These are phyloP conservation scores for Petrocephalus microphthalmus DNA, from an alignment of 2,113 vertebrate species.

Conservation along the genomic window DNA sequence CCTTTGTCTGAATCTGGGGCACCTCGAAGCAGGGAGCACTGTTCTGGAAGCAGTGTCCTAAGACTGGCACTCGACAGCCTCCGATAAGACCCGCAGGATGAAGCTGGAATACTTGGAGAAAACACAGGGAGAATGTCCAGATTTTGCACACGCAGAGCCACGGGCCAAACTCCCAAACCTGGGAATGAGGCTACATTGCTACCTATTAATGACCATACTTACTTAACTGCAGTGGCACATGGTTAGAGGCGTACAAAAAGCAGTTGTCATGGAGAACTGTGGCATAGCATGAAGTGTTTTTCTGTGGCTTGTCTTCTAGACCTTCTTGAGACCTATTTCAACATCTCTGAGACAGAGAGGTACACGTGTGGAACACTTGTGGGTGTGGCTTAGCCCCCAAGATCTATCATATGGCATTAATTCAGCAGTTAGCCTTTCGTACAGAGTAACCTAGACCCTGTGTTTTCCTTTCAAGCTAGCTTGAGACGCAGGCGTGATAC, in stretches of 20 bases:
- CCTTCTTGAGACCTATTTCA: neutral
- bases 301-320: neutral
- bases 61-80: neutral
- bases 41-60: neutral
- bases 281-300: neutral
- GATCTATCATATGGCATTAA: neutral
- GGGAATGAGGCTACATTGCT: neutral
- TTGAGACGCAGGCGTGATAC: neutral
- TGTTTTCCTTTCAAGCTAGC: neutral
- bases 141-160: no score
- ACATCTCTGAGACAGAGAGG: neutral
- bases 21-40: neutral
- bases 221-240: neutral
- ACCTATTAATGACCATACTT: neutral
- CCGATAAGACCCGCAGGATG: neutral
- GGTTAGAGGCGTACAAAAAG: neutral
- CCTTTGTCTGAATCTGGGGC: neutral
- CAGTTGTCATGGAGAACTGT: neutral
- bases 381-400: neutral
- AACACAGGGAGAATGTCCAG: neutral
- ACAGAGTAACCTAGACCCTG: neutral
- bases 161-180: neutral
- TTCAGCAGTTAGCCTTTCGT: neutral
- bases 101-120: neutral
- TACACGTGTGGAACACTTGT: neutral